phyloP scores from a whole-genome alignment of 2,797 vertebrate genomes.

The Cryptoprocta ferox region DNA sequence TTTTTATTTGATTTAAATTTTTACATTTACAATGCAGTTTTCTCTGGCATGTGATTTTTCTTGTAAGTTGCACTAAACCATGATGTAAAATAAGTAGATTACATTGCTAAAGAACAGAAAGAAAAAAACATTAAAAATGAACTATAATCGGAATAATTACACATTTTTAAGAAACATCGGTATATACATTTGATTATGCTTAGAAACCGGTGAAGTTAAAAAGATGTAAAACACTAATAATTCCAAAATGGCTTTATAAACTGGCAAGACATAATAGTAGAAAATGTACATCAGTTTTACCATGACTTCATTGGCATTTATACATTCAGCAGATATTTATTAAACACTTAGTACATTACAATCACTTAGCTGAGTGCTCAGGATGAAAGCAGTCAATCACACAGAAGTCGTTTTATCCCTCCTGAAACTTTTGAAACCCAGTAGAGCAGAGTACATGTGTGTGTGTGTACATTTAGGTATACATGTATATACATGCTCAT shows the following conservation, averaged over 20 bases:
- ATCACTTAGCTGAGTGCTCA: neutral
- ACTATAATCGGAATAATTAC: conserved; percentile 58
- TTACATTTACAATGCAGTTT: conserved; percentile 78
- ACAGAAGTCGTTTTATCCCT: neutral
- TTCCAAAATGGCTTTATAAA: conserved; percentile 26
- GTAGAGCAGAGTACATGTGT: neutral
- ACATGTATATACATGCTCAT: neutral
- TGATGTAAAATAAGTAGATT: conserved; percentile 71
- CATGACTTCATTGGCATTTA: neutral
- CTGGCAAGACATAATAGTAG: neutral
- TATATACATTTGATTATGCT: neutral
- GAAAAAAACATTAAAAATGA: conserved; percentile 52
- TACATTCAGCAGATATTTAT: neutral
- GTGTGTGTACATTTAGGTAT: neutral
- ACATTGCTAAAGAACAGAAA: conserved; percentile 56
- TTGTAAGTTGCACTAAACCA: conserved; percentile 68
- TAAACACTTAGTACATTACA: neutral
- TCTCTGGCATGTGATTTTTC: conserved; percentile 70
- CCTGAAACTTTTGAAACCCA: neutral
- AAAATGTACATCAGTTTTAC: neutral
- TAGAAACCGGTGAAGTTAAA: conserved; percentile 51
- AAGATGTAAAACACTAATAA: neutral
- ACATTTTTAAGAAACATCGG: conserved; percentile 1
- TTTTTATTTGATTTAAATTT: conserved; percentile 79
- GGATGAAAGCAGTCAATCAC: neutral